A percentile compares a stretch with the other conserved stretches of the same genome.
Conservation (phyloP, 2,113 vertebrate species). For the Peromyscus leucopus region DNA sequence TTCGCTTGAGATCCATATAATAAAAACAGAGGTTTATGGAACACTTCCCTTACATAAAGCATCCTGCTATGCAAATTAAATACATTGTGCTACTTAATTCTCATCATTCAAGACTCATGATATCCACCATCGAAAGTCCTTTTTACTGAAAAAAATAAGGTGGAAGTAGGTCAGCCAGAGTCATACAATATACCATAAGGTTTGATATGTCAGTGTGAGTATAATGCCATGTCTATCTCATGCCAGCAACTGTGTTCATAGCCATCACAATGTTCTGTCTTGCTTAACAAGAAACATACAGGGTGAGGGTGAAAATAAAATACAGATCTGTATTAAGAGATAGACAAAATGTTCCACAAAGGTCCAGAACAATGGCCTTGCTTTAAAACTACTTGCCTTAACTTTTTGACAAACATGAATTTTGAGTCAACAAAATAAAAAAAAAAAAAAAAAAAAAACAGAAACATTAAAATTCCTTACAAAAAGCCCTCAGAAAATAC, state of each 20-base stretch:
- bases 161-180: neutral
- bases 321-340: neutral
- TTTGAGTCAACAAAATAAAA: neutral
- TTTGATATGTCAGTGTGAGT: neutral
- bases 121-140: neutral
- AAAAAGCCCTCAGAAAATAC: neutral
- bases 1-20: neutral
- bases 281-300: neutral
- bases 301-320: neutral
- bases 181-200: neutral
- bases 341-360: neutral
- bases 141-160: constrained; percentile 24
- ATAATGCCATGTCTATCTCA: neutral
- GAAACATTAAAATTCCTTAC: neutral
- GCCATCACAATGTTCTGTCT: neutral
- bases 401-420: neutral
- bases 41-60: neutral
- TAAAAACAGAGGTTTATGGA: neutral
- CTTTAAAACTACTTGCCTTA: neutral
- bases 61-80: neutral
- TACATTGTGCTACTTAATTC: neutral
- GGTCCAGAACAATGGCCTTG: neutral
- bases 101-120: neutral
- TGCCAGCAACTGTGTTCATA: neutral
- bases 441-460: neutral